Percentiles rank a stretch among this genome's conserved stretches.
These are phyloP conservation scores for Cotesia typhae DNA, from an alignment of 1,140 invertebrate genomes.

Conservation along the genomic window DNA sequence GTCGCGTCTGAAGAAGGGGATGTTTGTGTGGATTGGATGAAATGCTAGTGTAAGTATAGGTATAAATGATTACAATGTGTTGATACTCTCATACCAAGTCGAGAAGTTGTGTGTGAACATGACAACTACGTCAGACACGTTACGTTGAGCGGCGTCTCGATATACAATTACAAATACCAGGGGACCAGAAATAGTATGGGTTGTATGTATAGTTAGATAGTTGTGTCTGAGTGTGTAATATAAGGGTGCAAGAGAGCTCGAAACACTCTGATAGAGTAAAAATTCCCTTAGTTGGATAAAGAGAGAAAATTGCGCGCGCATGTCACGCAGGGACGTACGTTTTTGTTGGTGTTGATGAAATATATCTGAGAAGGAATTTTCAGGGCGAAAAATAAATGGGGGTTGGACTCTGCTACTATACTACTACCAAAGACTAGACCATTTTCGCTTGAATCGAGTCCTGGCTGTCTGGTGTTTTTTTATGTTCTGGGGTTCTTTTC, in stretches of 20 bases:
- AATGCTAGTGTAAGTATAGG: constrained; percentile 1
- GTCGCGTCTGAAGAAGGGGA: constrained; percentile 19
- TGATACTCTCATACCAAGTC: background rate
- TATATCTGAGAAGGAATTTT: constrained; percentile 35
- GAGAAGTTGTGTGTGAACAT: constrained; percentile 3
- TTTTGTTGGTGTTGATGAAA: background rate
- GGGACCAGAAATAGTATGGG: background rate
- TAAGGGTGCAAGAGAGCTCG: background rate
- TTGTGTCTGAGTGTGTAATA: background rate
- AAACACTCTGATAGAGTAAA: constrained; percentile 13
- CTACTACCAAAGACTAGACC: no score
- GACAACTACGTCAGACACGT: constrained; percentile 10
- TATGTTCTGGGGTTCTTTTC: background rate
- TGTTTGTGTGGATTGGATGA: background rate
- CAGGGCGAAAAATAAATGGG: constrained; percentile 34
- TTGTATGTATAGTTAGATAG: background rate
- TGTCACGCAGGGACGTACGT: constrained; percentile 40
- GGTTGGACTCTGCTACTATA: constrained; percentile 4
- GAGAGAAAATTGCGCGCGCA: constrained; percentile 38
- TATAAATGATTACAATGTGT: background rate
- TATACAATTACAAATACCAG: no score
- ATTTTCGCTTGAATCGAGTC: no score
- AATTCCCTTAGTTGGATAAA: constrained; percentile 13
- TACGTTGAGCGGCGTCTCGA: constrained; percentile 4
- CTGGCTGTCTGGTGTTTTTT: no score